Conservation (phyloP, 1,140 invertebrate genomes). For the Pinna nobilis region DNA sequence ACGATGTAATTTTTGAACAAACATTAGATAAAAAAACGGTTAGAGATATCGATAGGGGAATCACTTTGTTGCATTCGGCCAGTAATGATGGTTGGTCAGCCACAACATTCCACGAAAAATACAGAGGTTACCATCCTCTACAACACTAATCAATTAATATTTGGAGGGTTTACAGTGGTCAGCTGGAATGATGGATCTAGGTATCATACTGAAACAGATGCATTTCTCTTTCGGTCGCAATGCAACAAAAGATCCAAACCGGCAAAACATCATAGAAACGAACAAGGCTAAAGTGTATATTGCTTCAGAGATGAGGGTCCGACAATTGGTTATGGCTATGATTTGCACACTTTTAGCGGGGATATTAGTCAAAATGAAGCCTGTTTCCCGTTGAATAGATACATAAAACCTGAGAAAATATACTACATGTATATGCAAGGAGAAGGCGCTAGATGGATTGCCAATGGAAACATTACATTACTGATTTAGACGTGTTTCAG, state of each 20-base stretch:
- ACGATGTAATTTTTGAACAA: too few species aligned
- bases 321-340: constrained; percentile 27
- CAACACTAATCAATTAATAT: constrained; percentile 41
- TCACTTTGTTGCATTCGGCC: constrained; percentile 37
- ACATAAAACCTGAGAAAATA: not conserved
- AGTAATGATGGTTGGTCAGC: constrained; percentile 34
- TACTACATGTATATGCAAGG: not conserved
- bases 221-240: constrained; percentile 41
- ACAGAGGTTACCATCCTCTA: constrained; percentile 44
- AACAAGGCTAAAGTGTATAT: not conserved
- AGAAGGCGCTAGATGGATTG: not conserved
- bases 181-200: constrained; percentile 35
- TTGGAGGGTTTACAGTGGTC: constrained; percentile 38
- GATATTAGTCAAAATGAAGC: not conserved
- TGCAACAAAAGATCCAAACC: constrained; percentile 12
- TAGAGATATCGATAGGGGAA: constrained; percentile 26
- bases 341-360: not conserved
- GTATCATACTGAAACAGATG: constrained; percentile 29
- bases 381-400: not conserved
- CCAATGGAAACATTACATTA: constrained; percentile 1
- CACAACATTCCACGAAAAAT: constrained; percentile 42
- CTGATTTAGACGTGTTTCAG: constrained; percentile 1
- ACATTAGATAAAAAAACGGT: too few species aligned
- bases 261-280: not conserved
- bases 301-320: constrained; percentile 21